Evolutionary conservation across 2,888 invertebrate genomes (phyloP).

Genomic region (Ptychoptera contaminata): DNA sequence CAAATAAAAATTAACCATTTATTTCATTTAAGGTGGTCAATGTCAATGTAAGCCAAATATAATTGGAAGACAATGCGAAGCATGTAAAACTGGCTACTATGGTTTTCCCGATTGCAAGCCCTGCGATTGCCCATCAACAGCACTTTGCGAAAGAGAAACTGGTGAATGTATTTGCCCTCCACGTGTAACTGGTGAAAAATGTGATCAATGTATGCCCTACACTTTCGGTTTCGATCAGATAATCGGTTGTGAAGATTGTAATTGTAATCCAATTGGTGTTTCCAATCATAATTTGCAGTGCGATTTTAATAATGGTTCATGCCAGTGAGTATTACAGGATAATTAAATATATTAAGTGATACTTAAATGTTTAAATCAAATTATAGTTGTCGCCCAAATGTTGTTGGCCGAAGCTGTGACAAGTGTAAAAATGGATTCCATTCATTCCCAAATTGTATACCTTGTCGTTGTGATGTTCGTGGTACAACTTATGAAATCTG

Average conservation of each 20-base stretch:
- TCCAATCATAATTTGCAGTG: conserved; percentile 64
- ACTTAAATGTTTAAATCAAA: conserved; percentile 1
- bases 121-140: conserved; percentile 72
- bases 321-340: conserved; percentile 40
- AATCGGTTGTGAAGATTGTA: conserved; percentile 90
- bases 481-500: conserved; percentile 81
- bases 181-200: conserved; percentile 74
- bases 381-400: conserved; percentile 61
- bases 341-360: too few relatives aligned
- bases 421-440: conserved; percentile 69
- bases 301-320: conserved; percentile 72
- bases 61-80: conserved; percentile 70
- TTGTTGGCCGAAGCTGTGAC: conserved; percentile 81
- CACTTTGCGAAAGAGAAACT: conserved; percentile 59
- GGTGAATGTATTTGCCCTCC: conserved; percentile 84
- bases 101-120: conserved; percentile 90
- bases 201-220: conserved; percentile 73
- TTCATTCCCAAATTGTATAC: conserved; percentile 76
- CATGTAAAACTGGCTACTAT: conserved; percentile 75
- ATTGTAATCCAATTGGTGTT: conserved; percentile 76
- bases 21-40: conserved; percentile 50
- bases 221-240: conserved; percentile 89
- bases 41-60: conserved; percentile 86
- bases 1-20: too few relatives aligned
- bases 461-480: conserved; percentile 64